Evolutionary conservation across 2,113 vertebrate species (phyloP).

Genomic region (Platichthys flesus): DNA sequence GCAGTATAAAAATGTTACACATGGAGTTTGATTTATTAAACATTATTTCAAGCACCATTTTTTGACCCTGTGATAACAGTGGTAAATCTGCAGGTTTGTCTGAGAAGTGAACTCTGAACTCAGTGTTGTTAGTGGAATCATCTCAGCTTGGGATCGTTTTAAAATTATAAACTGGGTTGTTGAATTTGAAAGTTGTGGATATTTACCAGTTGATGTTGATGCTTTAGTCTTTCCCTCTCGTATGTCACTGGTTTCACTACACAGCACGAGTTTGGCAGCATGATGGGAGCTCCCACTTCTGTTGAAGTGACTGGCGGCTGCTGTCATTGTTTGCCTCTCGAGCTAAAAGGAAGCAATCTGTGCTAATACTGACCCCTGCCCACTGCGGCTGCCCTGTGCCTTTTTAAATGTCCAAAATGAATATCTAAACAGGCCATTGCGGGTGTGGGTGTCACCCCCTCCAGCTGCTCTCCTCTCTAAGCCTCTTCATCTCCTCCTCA

Average conservation of each 20-base stretch:
- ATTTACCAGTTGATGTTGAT: not conserved
- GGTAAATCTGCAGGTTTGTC: no score
- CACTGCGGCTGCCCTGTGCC: conserved; percentile 48
- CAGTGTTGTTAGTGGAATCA: no score
- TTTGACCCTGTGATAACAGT: no score
- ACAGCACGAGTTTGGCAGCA: conserved; percentile 3
- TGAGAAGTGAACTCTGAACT: no score
- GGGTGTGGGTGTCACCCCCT: conserved; percentile 51
- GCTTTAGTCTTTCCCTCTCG: not conserved
- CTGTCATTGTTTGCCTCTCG: conserved; percentile 70
- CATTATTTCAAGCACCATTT: no score
- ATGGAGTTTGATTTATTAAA: no score
- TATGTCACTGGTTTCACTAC: conserved; percentile 1
- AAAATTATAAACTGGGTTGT: no score
- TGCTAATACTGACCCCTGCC: conserved; percentile 64
- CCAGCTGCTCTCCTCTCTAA: conserved; percentile 60
- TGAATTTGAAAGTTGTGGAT: no score
- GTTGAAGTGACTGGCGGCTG: conserved; percentile 40
- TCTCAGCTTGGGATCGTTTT: no score
- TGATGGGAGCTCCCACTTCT: conserved; percentile 47
- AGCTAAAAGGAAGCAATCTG: conserved; percentile 71
- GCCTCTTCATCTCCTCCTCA: conserved; percentile 70
- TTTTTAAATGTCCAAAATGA: conserved; percentile 72
- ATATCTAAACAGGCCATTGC: conserved; percentile 72
- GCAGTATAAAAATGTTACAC: no score